Evolutionary conservation across 2,888 invertebrate genomes (phyloP).

Genomic region (Teleiodes luculella): DNA sequence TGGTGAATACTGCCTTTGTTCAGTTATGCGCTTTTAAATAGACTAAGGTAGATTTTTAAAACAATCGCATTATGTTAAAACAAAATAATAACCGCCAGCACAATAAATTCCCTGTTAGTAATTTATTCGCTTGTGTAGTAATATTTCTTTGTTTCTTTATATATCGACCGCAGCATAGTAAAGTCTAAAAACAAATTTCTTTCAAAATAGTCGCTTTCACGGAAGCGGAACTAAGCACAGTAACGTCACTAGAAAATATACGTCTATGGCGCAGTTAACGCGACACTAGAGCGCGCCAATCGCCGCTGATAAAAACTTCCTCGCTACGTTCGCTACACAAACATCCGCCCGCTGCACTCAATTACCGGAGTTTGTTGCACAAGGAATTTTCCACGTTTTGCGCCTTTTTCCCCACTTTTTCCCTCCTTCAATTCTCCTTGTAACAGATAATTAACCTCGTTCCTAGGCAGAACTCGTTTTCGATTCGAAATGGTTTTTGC

Average conservation of each 20-base stretch:
- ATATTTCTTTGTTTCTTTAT: too few relatives aligned
- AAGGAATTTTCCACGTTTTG: conserved; percentile 51
- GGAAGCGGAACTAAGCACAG: neutral
- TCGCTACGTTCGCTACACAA: conserved; percentile 56
- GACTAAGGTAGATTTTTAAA: too few relatives aligned
- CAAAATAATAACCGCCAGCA: too few relatives aligned
- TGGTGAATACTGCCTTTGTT: too few relatives aligned
- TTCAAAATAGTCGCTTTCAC: neutral
- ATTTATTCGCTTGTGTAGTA: too few relatives aligned
- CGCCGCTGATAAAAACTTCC: conserved; percentile 65
- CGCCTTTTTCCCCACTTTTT: conserved; percentile 34
- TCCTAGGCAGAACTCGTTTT: conserved; percentile 24
- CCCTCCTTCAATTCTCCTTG: conserved; percentile 33
- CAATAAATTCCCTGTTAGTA: too few relatives aligned
- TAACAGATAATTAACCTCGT: conserved; percentile 50
- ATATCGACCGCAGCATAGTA: too few relatives aligned
- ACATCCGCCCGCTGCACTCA: conserved; percentile 65
- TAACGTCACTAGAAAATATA: neutral
- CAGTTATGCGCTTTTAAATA: too few relatives aligned
- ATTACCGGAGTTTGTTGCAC: conserved; percentile 65
- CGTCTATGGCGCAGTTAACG: conserved; percentile 45
- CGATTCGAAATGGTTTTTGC: neutral
- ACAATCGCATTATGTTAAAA: too few relatives aligned
- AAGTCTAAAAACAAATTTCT: neutral
- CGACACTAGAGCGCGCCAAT: conserved; percentile 57